These are phyloP conservation scores for Hypomecis punctinalis DNA, from an alignment of 2,888 invertebrate genomes.

Conservation along the genomic window DNA sequence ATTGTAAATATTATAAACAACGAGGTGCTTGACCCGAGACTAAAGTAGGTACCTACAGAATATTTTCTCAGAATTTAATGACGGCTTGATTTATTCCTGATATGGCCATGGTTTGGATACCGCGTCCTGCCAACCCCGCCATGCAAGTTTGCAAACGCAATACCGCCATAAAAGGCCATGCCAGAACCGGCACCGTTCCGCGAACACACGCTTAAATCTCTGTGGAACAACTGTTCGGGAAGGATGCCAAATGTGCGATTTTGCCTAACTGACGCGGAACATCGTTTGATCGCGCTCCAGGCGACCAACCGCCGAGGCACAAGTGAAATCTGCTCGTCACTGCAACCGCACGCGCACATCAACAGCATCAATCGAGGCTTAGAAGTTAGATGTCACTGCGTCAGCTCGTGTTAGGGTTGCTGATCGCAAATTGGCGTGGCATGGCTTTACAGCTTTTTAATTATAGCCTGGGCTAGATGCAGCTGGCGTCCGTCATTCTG, in stretches of 20 bases:
- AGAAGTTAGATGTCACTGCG: conserved; percentile 3
- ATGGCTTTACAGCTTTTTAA: conserved; percentile 45
- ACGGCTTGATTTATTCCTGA: conserved; percentile 4
- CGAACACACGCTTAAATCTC: conserved; percentile 61
- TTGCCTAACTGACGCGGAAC: conserved; percentile 77
- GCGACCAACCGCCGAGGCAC: conserved; percentile 59
- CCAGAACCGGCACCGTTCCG: conserved; percentile 49
- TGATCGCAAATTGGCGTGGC: conserved; percentile 63
- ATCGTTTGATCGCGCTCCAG: conserved; percentile 76
- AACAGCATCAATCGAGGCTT: not conserved
- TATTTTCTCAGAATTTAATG: conserved; percentile 20
- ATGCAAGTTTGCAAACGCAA: conserved; percentile 48
- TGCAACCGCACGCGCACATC: conserved; percentile 34
- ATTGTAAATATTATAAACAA: not conserved
- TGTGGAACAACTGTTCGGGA: conserved; percentile 75
- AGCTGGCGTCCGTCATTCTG: conserved; percentile 49
- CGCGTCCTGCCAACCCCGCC: conserved; percentile 27
- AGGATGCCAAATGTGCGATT: conserved; percentile 77
- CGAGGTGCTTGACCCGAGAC: conserved; percentile 23
- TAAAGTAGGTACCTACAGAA: not conserved
- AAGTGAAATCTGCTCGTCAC: conserved; percentile 47
- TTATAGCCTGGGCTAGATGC: conserved; percentile 45
- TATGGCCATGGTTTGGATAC: conserved; percentile 21
- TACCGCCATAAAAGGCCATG: conserved; percentile 66
- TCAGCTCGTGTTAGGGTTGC: conserved; percentile 49